phyloP scores from a whole-genome alignment of 2,888 invertebrate species.

The Cataglyphis rosenhaueri region DNA sequence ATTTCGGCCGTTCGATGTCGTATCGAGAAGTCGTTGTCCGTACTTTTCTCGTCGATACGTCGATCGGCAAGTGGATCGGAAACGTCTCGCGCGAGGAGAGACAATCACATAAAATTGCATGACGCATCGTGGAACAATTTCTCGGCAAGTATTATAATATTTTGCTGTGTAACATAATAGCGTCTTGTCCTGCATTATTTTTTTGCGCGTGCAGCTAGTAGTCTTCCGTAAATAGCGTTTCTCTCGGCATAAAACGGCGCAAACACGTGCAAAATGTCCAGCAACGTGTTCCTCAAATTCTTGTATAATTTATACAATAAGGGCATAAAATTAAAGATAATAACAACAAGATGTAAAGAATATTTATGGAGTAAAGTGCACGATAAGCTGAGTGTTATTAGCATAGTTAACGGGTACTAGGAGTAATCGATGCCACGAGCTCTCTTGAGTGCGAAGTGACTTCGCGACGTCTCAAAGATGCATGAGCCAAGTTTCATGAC shows the following conservation, averaged over 20 bases:
- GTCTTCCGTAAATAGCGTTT: not conserved
- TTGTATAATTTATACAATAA: not conserved
- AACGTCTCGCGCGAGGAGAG: conserved; percentile 17
- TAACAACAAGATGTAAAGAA: conserved; percentile 16
- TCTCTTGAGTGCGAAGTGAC: conserved; percentile 44
- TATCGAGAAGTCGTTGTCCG: conserved; percentile 44
- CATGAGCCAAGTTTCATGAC: conserved; percentile 51
- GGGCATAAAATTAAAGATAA: not conserved
- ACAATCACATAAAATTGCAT: conserved; percentile 27
- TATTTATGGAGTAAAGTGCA: conserved; percentile 24
- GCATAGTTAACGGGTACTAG: conserved; percentile 31
- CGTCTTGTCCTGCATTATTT: not conserved
- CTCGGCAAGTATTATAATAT: conserved; percentile 1
- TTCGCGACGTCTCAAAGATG: conserved; percentile 50
- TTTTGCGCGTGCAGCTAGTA: not conserved
- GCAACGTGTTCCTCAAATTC: not conserved
- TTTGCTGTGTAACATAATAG: not conserved
- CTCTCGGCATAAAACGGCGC: not conserved
- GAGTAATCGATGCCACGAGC: conserved; percentile 30
- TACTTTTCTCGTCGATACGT: conserved; percentile 31
- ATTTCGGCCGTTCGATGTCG: conserved; percentile 45
- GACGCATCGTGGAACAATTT: conserved; percentile 29
- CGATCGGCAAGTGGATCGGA: conserved; percentile 34
- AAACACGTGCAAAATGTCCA: not conserved
- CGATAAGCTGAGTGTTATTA: conserved; percentile 17